Evolutionary conservation across 2,888 invertebrate species (phyloP), one percentile per base, ranked within the genome.

Genomic region (Dugesia japonica): DNA sequence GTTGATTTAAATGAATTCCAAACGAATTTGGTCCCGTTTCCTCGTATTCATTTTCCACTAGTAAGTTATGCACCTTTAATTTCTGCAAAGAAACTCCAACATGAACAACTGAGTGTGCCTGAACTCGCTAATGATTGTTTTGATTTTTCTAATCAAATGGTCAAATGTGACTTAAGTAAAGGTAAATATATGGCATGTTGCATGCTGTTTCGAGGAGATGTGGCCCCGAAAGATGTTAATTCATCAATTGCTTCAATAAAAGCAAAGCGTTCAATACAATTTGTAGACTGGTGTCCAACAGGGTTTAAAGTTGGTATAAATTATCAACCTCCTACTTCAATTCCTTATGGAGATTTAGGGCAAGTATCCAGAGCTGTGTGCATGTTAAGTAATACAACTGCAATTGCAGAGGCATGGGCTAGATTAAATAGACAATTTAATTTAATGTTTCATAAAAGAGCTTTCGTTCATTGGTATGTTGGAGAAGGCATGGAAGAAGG

Each of bases 281-380:
- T 92, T 82, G 91, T 91, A 0, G 88, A 89, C 79, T 91, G 91
- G 91, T 89, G 89, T 80, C 90, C 90, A 0, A 89, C 90, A 0
- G 90, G 90, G 79, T 91, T 91, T 82, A 90, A 91, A 87, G 80
- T 81, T 38, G 81, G 81, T 75, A 81, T 81, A 75, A 81, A 81
- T 77, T 81, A 82, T 77, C 81, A 89, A 84, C 90, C 90, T 20
- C 82, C 78, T 81, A 83, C 79, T 28, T 92, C 92, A 28, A 93
- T 94, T 75, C 94, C 94, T n/a, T 92, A 92, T 7, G 93, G 93
- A 31, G 93, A 94, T 80, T 90, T 92, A 79, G 86, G 86, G 71
- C 86, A 86, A 80, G 85, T 86, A 0, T 83, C 83, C 77, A 80
- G 86, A 77, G 85, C 85, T 71, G 85, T 85, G n/a, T 86, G 84